These are phyloP conservation scores for Carassius auratus DNA, from an alignment of 2,113 vertebrate genomes.

Conservation along the genomic window DNA sequence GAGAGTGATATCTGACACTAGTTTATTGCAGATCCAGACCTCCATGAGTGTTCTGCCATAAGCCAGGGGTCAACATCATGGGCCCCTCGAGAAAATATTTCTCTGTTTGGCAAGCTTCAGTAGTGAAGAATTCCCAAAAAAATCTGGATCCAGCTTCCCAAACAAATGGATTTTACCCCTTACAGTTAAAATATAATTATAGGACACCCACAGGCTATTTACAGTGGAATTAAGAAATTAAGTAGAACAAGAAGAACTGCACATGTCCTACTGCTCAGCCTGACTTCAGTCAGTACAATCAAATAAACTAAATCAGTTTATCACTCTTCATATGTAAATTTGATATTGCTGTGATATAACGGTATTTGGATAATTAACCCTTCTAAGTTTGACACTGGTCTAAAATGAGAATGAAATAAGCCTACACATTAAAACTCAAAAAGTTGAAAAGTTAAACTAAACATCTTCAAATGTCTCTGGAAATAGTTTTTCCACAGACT, in stretches of 20 bases:
- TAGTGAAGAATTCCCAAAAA: slow-evolving; percentile 20
- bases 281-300: background rate
- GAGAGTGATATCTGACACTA: slow-evolving; percentile 66
- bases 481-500: slow-evolving; percentile 64
- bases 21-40: slow-evolving; percentile 65
- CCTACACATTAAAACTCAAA: background rate
- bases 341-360: background rate
- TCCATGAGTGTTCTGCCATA: slow-evolving; percentile 39
- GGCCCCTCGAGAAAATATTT: slow-evolving; percentile 28
- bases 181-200: background rate
- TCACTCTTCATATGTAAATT: background rate
- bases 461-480: slow-evolving; percentile 54
- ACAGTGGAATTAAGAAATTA: background rate
- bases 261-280: too few relatives aligned
- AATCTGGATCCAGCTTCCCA: slow-evolving; percentile 10
- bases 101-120: slow-evolving; percentile 8
- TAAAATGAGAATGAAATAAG: slow-evolving; percentile 3
- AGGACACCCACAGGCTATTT: background rate
- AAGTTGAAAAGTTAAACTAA: slow-evolving; percentile 18
- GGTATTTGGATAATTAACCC: too few relatives aligned
- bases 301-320: background rate
- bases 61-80: slow-evolving; percentile 45
- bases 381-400: background rate
- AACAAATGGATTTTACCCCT: slow-evolving; percentile 5
- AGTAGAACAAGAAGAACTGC: background rate